Conservation (phyloP, 2,113 vertebrate genomes). For the Tragelaphus buxtoni region DNA sequence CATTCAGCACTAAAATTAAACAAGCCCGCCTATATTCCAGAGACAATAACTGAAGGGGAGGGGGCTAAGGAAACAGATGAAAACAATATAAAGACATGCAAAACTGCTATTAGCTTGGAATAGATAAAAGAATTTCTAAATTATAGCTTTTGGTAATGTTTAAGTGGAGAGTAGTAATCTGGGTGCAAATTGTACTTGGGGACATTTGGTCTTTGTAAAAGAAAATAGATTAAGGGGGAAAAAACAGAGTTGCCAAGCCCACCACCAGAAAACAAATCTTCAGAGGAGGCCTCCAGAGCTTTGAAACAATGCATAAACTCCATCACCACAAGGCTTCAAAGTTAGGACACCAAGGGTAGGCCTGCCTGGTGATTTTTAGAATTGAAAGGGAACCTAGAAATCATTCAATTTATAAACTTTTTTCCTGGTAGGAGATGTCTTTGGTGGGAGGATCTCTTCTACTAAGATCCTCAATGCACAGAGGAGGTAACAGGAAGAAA, state of each 20-base stretch:
- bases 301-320: conserved; percentile 17
- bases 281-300: conserved; percentile 9
- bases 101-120: conserved; percentile 66
- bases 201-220: conserved; percentile 66
- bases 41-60: conserved; percentile 57
- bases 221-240: conserved; percentile 49
- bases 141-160: conserved; percentile 71
- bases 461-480: background rate
- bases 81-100: conserved; percentile 70
- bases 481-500: background rate
- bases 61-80: conserved; percentile 60
- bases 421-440: background rate
- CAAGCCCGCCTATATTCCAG: conserved; percentile 61
- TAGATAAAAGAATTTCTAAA: conserved; percentile 71
- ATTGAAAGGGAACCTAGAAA: background rate
- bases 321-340: background rate
- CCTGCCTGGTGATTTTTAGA: background rate
- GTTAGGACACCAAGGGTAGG: background rate
- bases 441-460: background rate
- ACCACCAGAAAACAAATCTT: conserved; percentile 55
- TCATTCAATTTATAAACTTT: background rate
- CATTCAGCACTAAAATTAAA: conserved; percentile 67
- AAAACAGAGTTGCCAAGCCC: conserved; percentile 35
- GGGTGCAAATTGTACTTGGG: conserved; percentile 62
- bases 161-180: conserved; percentile 66